Evolutionary conservation across 1,140 invertebrate species (phyloP).

Genomic region (Parapsyche elsis): DNA sequence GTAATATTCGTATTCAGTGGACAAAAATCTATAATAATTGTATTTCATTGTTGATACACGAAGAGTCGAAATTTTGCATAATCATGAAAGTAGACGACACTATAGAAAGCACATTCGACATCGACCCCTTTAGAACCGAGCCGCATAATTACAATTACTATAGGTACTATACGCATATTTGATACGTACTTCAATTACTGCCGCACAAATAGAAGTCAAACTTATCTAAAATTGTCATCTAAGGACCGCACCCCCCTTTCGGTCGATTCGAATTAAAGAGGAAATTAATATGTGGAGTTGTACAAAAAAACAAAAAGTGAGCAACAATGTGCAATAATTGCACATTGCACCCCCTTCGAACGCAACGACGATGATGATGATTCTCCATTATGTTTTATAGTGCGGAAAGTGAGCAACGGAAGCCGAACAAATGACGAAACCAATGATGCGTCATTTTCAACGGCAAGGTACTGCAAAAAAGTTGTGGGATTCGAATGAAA

Average conservation of each 20-base stretch:
- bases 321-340: conserved; percentile 39
- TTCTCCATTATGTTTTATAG: conserved; percentile 28
- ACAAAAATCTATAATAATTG: no score
- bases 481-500: no score
- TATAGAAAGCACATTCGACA: no score
- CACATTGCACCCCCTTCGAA: conserved; percentile 4
- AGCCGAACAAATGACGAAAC: neutral
- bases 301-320: neutral
- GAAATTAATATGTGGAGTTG: conserved; percentile 24
- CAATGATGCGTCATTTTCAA: neutral
- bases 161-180: neutral
- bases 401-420: conserved; percentile 31
- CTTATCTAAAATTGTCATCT: conserved; percentile 8
- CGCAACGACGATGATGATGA: neutral
- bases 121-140: no score
- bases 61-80: no score
- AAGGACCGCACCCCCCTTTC: conserved; percentile 26
- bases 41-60: no score
- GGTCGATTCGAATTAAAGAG: conserved; percentile 25
- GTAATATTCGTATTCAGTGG: no score
- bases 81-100: no score
- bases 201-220: neutral
- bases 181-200: neutral
- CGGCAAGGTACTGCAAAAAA: no score
- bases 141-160: no score